These are phyloP conservation scores for Rhagonycha fulva DNA, from an alignment of 2,888 invertebrate species.

Conservation along the genomic window DNA sequence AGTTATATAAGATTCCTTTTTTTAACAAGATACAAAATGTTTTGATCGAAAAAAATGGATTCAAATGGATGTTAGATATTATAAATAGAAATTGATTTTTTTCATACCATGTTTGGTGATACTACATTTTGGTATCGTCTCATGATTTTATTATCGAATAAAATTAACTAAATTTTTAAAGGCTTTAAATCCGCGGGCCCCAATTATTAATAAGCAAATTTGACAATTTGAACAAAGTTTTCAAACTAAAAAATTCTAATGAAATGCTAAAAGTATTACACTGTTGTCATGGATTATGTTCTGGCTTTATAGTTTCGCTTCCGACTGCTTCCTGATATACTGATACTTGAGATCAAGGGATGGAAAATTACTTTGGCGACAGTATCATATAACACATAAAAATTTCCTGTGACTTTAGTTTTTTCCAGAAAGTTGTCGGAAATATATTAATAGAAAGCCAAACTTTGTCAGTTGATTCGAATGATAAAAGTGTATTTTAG, in stretches of 20 bases:
- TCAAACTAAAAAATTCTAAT: neutral
- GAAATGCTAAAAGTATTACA: neutral
- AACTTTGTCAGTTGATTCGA: neutral
- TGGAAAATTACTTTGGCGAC: neutral
- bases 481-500: neutral
- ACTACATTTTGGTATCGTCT: too few species aligned
- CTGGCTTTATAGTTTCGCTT: neutral
- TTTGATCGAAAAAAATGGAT: too few species aligned
- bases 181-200: too few species aligned
- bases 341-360: neutral
- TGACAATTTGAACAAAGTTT: neutral
- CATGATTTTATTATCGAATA: too few species aligned
- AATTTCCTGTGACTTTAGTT: neutral
- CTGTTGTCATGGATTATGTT: neutral
- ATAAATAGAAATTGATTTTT: too few species aligned
- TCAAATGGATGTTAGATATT: too few species aligned
- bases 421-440: neutral
- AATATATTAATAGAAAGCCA: neutral
- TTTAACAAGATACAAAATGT: too few species aligned
- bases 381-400: neutral
- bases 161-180: too few species aligned
- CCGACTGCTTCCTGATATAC: neutral
- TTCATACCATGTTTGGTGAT: too few species aligned
- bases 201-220: neutral
- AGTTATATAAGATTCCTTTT: too few species aligned